Conservation (phyloP, 1,140 invertebrate species). For the Calycopis cecrops region DNA sequence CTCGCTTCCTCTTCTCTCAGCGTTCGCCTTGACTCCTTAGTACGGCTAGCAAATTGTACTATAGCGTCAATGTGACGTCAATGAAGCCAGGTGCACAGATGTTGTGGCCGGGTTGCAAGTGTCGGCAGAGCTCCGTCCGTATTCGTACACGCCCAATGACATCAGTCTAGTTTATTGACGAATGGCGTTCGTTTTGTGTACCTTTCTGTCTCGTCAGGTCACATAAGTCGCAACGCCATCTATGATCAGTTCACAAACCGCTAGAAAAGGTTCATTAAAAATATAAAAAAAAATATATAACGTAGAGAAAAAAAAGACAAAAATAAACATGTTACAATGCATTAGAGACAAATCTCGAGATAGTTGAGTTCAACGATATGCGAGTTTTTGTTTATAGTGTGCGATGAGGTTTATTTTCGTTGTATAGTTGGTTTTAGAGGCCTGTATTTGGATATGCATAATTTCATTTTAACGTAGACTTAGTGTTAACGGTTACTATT, state of each 20-base stretch:
- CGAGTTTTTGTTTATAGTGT: constrained; percentile 4
- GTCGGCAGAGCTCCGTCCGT: too few relatives aligned
- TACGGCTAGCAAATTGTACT: too few relatives aligned
- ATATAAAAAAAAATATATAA: neutral
- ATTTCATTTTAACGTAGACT: constrained; percentile 6
- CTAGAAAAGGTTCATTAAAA: neutral
- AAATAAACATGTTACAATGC: neutral
- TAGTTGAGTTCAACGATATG: neutral
- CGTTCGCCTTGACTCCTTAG: too few relatives aligned
- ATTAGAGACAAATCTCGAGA: neutral
- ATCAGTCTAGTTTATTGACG: too few relatives aligned
- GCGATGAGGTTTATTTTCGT: neutral
- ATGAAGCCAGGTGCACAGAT: too few relatives aligned
- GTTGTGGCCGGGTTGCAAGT: too few relatives aligned
- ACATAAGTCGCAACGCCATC: too few relatives aligned
- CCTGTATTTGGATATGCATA: neutral
- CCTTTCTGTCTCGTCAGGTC: too few relatives aligned
- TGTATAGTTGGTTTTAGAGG: neutral
- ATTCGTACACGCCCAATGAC: too few relatives aligned
- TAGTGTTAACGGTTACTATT: neutral
- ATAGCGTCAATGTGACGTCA: too few relatives aligned
- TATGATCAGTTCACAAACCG: neutral
- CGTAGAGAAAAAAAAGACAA: neutral
- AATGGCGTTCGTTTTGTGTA: too few relatives aligned
- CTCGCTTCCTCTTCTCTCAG: too few relatives aligned